Percentiles rank a stretch among this genome's conserved stretches.
These are phyloP conservation scores for Eumerus sabulonum DNA, from an alignment of 2,888 invertebrate species.

Conservation along the genomic window DNA sequence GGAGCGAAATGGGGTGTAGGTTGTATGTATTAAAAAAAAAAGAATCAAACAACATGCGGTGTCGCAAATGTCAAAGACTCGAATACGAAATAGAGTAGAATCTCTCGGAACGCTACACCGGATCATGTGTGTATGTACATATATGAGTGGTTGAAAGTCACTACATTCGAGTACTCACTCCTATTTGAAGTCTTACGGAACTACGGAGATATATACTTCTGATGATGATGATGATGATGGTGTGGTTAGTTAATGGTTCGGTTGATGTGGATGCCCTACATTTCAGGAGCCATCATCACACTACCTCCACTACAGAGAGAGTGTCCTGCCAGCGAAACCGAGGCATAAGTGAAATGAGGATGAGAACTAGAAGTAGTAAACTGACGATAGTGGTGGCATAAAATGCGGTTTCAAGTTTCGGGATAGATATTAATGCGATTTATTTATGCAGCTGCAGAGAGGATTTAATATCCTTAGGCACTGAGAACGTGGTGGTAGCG, in stretches of 20 bases:
- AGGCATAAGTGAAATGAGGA: slow-evolving; percentile 20
- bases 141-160: slow-evolving; percentile 4
- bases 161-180: slow-evolving; percentile 1
- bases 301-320: too few relatives aligned
- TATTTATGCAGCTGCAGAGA: slow-evolving; percentile 64
- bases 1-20: background rate
- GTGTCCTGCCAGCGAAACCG: background rate
- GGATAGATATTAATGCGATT: slow-evolving; percentile 68
- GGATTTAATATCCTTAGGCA: slow-evolving; percentile 63
- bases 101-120: slow-evolving; percentile 52
- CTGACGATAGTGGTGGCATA: slow-evolving; percentile 1
- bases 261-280: slow-evolving; percentile 60
- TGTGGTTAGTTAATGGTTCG: slow-evolving; percentile 59
- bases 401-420: slow-evolving; percentile 62
- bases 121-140: slow-evolving; percentile 54
- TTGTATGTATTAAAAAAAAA: slow-evolving; percentile 51
- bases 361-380: background rate
- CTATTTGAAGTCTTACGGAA: slow-evolving; percentile 12
- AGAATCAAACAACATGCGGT: slow-evolving; percentile 37
- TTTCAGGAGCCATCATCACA: slow-evolving; percentile 27
- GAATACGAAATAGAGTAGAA: slow-evolving; percentile 67
- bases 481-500: slow-evolving; percentile 9
- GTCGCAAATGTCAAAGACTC: slow-evolving; percentile 63
- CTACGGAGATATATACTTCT: slow-evolving; percentile 2
- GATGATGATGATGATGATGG: slow-evolving; percentile 27